Base-by-base conservation (phyloP, 1,140 invertebrate species). In the Drosophila hydei region DNA sequence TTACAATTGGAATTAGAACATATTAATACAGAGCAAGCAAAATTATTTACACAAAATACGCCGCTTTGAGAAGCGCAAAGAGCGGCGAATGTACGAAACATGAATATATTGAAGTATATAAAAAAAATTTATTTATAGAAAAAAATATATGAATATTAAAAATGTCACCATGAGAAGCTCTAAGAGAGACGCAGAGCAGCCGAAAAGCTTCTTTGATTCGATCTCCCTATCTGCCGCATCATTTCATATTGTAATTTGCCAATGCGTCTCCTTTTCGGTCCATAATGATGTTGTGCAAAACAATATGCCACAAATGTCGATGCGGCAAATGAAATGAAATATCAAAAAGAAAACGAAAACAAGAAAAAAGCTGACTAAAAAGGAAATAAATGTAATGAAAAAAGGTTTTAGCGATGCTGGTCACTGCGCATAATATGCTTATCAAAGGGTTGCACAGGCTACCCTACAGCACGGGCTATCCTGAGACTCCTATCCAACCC, bases 361-460 rank as follows among this genome's bases (percentile, higher is more conserved):
- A 56, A 23, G 62, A 40, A 11, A 54, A 77, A 77, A 68, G 54
- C 62, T 59, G 25, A 19, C 40, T 30, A 58, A 48, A 45, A 71
- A 58, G 48, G 48, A 38, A 54, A 33, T 18, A 14, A 56, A 40
- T 56, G 23, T 55, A n/a, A 6, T 11, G 27, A 40, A 52, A 50
- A 76, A 75, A 51, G 72, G 58, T 78, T 45, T 45, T 48, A 43
- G 38, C 63, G 54, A 65, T 76, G 56, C 54, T 67, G 48, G 52
- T 48, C 70, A 75, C 30, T 67, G 72, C 77, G 42, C 64, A 85
- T 85, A 85, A 85, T 85, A 77, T 87, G 74, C 70, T 85, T 85
- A 85, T 87, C 77, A 80, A 72, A 63, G 60, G 62, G 55, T 59
- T 85, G 64, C 77, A 45, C 48, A 42, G 27, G 40, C 43, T 14